Conservation (phyloP, 2,113 vertebrate genomes). For the Tragelaphus imberbis region DNA sequence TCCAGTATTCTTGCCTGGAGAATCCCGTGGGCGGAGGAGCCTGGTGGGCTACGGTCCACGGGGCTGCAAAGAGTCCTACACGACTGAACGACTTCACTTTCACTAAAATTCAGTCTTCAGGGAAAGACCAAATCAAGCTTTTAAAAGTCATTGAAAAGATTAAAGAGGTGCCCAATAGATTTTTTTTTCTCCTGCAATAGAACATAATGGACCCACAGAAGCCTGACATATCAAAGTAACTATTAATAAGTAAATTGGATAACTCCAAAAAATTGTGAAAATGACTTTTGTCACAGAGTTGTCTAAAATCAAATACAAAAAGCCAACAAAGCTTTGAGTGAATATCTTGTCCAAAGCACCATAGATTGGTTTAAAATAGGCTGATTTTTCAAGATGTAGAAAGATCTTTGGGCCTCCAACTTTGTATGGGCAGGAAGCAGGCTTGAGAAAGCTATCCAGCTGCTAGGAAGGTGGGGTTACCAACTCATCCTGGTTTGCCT, state of each 20-base stretch:
- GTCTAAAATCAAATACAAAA: slow-evolving; percentile 10
- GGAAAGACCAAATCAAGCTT: not conserved
- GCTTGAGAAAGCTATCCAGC: not conserved
- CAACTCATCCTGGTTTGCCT: not conserved
- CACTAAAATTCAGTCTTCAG: not conserved
- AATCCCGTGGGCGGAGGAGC: no score
- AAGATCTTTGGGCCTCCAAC: not conserved
- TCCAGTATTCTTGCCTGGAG: no score
- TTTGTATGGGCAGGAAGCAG: not conserved
- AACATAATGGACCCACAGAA: not conserved
- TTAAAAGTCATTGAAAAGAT: not conserved
- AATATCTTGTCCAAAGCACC: not conserved
- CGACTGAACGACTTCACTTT: no score
- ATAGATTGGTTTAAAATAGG: not conserved
- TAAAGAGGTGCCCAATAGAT: not conserved
- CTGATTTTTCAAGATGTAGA: not conserved
- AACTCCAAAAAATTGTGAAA: not conserved
- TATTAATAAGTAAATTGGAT: not conserved
- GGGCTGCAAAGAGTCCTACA: no score
- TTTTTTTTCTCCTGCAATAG: not conserved
- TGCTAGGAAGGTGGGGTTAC: not conserved
- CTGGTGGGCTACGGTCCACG: no score
- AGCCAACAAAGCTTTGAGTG: not conserved
- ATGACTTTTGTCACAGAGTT: not conserved
- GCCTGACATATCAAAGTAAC: not conserved